Percentiles rank a stretch among this genome's conserved stretches.
These are phyloP conservation scores for Gobio gobio DNA, from an alignment of 2,113 vertebrate genomes.

Conservation along the genomic window DNA sequence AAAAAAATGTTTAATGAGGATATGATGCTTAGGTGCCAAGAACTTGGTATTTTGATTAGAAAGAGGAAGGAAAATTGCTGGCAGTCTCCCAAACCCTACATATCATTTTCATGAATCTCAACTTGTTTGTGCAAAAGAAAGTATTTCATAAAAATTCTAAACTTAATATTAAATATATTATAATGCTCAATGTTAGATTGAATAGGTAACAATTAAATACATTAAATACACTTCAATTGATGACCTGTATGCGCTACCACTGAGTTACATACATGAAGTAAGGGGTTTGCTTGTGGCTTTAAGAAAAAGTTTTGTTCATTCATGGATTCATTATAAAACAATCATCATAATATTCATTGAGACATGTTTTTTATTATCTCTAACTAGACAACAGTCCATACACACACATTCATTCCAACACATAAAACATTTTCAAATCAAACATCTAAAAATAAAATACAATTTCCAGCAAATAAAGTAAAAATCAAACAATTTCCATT, in stretches of 20 bases:
- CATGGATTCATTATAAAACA: slow-evolving; percentile 41
- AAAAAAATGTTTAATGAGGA: slow-evolving; percentile 44
- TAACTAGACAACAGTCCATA: slow-evolving; percentile 30
- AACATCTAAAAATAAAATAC: slow-evolving; percentile 53
- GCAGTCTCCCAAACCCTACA: neutral
- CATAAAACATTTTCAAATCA: slow-evolving; percentile 66
- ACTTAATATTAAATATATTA: too few relatives aligned
- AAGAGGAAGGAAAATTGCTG: neutral
- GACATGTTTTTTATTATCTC: neutral
- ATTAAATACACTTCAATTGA: neutral
- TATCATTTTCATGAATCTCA: neutral
- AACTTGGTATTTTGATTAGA: neutral
- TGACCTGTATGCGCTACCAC: slow-evolving; percentile 9
- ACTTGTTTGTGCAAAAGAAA: neutral
- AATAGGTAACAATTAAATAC: neutral
- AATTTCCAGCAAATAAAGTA: slow-evolving; percentile 67
- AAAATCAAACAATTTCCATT: slow-evolving; percentile 74
- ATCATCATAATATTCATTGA: neutral
- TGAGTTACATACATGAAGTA: neutral
- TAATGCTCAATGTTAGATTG: too few relatives aligned
- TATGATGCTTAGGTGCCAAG: slow-evolving; percentile 27
- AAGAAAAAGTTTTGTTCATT: slow-evolving; percentile 47
- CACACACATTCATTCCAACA: slow-evolving; percentile 36
- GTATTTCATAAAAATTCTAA: too few relatives aligned
- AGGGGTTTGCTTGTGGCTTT: slow-evolving; percentile 3